Evolutionary conservation across 2,113 vertebrate genomes (phyloP), one percentile per base, ranked within the genome.

Genomic region (Nibea albiflora): DNA sequence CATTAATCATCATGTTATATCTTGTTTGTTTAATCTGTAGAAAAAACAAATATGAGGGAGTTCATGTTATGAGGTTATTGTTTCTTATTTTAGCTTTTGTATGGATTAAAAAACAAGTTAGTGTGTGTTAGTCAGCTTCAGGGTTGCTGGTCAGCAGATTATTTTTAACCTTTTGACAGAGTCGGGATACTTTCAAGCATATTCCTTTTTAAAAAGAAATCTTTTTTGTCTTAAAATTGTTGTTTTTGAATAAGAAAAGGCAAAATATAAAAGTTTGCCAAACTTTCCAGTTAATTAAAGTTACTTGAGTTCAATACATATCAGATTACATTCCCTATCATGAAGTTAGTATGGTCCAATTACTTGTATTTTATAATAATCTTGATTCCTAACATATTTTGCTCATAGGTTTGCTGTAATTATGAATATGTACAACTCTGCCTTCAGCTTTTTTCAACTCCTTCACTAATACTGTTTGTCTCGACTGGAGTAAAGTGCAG

Each of bases 241-340:
- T 42, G n/a, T 81, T 46, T 62, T 57, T 63, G 16, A 44, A 42
- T 31, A 14, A 49, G 39, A 66, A 72, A 81, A 61, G n/a, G 31
- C n/a, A 81, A 24, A 57, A 65, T 8, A 56, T 24, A 68, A 60
- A 73, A 69, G 42, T 73, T 70, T 78, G 42, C 74, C 62, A 79
- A 71, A 81, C 66, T 70, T 82, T 80, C 75, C 20, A 4, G 1
- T 73, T 26, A 57, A 42, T 78, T 47, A 77, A 88, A 78, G 69
- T 63, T 58, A 31, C 60, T 69, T 12, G 60, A 71, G 53, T 56
- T 73, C 4, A 72, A 47, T 28, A 42, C 61, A 78, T 73, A 74
- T 80, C 49, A 71, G 47, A 53, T 74, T 65, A 42, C 65, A 77
- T 85, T 88, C 68, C 49, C 67, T 52, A 31, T 17, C 10, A n/a